Percentiles rank a stretch among this genome's conserved stretches.
Conservation (phyloP, 92 coral and sea anemone species). For the Plumapathes pennacea region DNA sequence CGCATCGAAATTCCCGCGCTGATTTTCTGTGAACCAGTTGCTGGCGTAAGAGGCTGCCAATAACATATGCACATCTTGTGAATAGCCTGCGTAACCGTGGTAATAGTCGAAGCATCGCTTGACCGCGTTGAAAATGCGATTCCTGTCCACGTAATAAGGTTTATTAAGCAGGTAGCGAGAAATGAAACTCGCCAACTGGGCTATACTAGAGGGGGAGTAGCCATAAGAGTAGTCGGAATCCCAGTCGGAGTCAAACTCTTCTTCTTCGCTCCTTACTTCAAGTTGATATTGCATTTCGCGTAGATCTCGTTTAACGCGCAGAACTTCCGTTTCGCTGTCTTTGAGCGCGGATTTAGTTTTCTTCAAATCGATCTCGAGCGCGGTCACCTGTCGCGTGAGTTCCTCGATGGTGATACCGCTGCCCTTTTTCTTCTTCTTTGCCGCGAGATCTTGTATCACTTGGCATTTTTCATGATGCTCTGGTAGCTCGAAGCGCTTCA, state of each 20-base stretch:
- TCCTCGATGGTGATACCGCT: slow-evolving; percentile 63
- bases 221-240: slow-evolving; percentile 95
- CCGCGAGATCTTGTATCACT: slow-evolving; percentile 59
- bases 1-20: slow-evolving; percentile 78
- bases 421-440: slow-evolving; percentile 49
- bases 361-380: slow-evolving; percentile 81
- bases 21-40: slow-evolving; percentile 98
- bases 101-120: slow-evolving; percentile 99
- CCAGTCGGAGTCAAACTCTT: slow-evolving; percentile 83
- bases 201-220: slow-evolving; percentile 93
- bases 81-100: slow-evolving; percentile 90
- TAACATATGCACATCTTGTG: slow-evolving; percentile 96
- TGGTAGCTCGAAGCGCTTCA: slow-evolving; percentile 65
- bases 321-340: slow-evolving; percentile 86
- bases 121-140: slow-evolving; percentile 90
- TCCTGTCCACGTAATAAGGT: slow-evolving; percentile 90
- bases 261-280: slow-evolving; percentile 59
- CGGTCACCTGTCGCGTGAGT: slow-evolving; percentile 80
- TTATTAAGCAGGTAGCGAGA: slow-evolving; percentile 80
- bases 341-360: slow-evolving; percentile 75
- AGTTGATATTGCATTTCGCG: slow-evolving; percentile 78
- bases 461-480: slow-evolving; percentile 81
- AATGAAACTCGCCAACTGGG: slow-evolving; percentile 80
- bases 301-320: slow-evolving; percentile 75
- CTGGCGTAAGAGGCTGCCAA: slow-evolving; percentile 89